Percentiles rank a stretch among this genome's conserved stretches.
Conservation (phyloP, 2,113 vertebrate genomes). For the Leucoraja erinaceus region DNA sequence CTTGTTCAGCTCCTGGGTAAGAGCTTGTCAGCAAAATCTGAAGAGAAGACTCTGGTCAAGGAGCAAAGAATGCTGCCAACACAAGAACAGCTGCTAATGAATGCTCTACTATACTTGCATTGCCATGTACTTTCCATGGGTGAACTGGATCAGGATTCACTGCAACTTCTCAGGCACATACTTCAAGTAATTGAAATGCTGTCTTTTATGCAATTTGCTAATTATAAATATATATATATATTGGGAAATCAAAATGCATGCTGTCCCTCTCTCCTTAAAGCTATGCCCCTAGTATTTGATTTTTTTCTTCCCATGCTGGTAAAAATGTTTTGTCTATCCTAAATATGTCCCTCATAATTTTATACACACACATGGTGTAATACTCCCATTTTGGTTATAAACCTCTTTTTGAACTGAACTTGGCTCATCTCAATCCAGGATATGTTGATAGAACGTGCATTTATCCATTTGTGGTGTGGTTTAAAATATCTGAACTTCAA, state of each 20-base stretch:
- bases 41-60: constrained; percentile 45
- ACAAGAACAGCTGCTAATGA: constrained; percentile 70
- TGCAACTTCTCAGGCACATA: constrained; percentile 80
- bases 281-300: too few relatives aligned
- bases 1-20: constrained; percentile 65
- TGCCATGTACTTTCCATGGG: constrained; percentile 70
- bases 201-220: constrained; percentile 5
- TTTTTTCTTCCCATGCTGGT: too few relatives aligned
- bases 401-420: neutral
- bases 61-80: constrained; percentile 50
- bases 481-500: neutral
- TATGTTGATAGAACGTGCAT: neutral
- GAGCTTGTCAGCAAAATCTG: constrained; percentile 36
- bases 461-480: neutral
- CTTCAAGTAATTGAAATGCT: constrained; percentile 66
- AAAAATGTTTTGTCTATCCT: too few relatives aligned
- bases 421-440: neutral
- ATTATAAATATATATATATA: neutral
- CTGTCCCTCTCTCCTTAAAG: neutral
- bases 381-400: neutral
- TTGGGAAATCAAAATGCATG: neutral
- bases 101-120: constrained; percentile 71
- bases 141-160: constrained; percentile 66
- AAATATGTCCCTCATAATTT: too few relatives aligned
- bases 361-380: too few relatives aligned